phyloP scores from a whole-genome alignment of 2,113 vertebrate species.

The Hepsetus odoe region DNA sequence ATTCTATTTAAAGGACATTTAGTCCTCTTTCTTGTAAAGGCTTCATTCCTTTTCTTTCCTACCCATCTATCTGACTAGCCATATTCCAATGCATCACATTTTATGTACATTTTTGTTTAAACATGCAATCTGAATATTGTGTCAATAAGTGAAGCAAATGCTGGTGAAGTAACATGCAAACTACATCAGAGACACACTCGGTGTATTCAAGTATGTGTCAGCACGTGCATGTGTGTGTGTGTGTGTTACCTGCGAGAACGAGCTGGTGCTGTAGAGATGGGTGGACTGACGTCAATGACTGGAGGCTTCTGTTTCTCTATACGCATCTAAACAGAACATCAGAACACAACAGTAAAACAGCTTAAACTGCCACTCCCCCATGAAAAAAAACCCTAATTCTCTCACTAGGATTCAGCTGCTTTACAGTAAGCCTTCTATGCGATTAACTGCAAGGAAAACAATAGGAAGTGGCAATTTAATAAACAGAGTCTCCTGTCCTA shows the following conservation, averaged over 20 bases:
- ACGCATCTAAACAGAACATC: slow-evolving; percentile 73
- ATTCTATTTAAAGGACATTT: not conserved
- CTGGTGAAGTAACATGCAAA: slow-evolving; percentile 34
- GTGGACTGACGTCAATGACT: slow-evolving; percentile 75
- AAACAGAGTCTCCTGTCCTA: slow-evolving; percentile 17
- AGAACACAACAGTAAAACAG: slow-evolving; percentile 52
- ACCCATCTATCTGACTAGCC: too few relatives aligned
- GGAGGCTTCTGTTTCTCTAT: slow-evolving; percentile 76
- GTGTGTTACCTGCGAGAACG: slow-evolving; percentile 75
- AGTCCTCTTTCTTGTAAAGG: not conserved
- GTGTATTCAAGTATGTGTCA: slow-evolving; percentile 3
- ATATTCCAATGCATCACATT: not conserved
- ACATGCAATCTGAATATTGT: slow-evolving; percentile 22
- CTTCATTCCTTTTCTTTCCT: not conserved
- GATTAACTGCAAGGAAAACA: slow-evolving; percentile 14
- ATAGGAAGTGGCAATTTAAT: slow-evolving; percentile 43
- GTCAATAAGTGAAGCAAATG: slow-evolving; percentile 29
- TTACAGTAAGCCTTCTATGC: not conserved
- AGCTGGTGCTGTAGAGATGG: slow-evolving; percentile 70
- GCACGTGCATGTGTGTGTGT: not conserved
- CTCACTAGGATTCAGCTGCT: not conserved
- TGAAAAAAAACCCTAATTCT: not conserved
- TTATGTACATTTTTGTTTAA: not conserved
- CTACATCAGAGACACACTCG: slow-evolving; percentile 1
- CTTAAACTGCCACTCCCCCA: not conserved